phyloP scores from a whole-genome alignment of 2,888 invertebrate species.

The Parochlus steinenii region DNA sequence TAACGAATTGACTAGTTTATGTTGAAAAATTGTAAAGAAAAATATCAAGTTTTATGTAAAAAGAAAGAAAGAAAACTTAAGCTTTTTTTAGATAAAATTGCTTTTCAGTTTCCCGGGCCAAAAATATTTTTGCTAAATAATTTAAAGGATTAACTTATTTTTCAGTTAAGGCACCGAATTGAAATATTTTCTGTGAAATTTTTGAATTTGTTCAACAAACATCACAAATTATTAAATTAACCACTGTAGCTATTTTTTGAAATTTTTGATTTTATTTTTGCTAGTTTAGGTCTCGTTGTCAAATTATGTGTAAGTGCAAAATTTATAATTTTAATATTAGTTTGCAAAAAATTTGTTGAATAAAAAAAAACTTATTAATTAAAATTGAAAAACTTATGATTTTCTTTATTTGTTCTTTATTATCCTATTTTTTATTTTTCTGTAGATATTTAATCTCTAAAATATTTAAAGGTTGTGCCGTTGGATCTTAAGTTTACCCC shows the following conservation, averaged over 20 bases:
- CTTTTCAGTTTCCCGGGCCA: no score
- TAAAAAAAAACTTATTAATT: conserved; percentile 12
- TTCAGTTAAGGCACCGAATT: neutral
- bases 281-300: conserved; percentile 12
- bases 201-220: no score
- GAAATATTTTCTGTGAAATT: neutral
- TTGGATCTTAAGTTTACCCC: no score
- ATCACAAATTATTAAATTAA: no score
- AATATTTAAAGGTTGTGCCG: no score
- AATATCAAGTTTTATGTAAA: neutral
- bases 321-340: conserved; percentile 9
- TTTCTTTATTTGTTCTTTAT: conserved; percentile 3
- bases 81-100: no score
- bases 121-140: neutral
- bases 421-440: no score
- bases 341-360: conserved; percentile 9
- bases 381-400: conserved; percentile 5
- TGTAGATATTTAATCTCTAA: no score
- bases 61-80: no score
- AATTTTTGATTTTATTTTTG: conserved; percentile 8
- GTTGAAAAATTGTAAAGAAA: conserved; percentile 1
- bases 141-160: neutral
- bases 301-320: conserved; percentile 6
- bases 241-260: no score
- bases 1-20: neutral